Evolutionary conservation across 2,797 vertebrate species (phyloP).

Genomic region (Decapterus maruadsi): DNA sequence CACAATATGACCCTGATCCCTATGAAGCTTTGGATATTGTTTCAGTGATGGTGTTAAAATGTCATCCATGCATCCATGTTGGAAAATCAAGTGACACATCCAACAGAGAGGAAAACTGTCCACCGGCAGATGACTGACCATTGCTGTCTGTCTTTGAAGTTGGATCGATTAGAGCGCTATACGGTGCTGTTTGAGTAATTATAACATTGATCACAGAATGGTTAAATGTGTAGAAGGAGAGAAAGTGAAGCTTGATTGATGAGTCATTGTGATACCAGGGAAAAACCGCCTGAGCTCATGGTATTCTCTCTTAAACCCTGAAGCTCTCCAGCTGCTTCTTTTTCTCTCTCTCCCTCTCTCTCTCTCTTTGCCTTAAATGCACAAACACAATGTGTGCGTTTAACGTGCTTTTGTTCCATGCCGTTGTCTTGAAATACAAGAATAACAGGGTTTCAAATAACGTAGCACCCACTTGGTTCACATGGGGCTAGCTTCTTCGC

Average conservation of each 20-base stretch:
- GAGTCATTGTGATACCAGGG: slow-evolving; percentile 49
- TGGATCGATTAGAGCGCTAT: slow-evolving; percentile 38
- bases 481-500: slow-evolving; percentile 64
- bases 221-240: slow-evolving; percentile 31
- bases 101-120: background rate
- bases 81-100: too few species aligned
- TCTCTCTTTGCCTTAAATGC: slow-evolving; percentile 28
- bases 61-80: too few species aligned
- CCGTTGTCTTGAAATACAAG: slow-evolving; percentile 60
- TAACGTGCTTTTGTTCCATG: slow-evolving; percentile 42
- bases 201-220: slow-evolving; percentile 51
- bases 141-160: slow-evolving; percentile 28
- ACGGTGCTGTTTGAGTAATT: slow-evolving; percentile 59
- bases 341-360: background rate
- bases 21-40: background rate
- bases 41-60: background rate
- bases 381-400: slow-evolving; percentile 48
- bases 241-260: slow-evolving; percentile 52
- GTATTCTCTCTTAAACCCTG: slow-evolving; percentile 55
- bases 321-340: slow-evolving; percentile 52
- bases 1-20: background rate
- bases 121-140: slow-evolving; percentile 29
- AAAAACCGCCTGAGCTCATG: slow-evolving; percentile 45
- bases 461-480: slow-evolving; percentile 68
- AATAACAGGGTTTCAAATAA: slow-evolving; percentile 70